These are phyloP conservation scores for Laupala kohalensis DNA, from an alignment of 1,140 invertebrate genomes.

Conservation along the genomic window DNA sequence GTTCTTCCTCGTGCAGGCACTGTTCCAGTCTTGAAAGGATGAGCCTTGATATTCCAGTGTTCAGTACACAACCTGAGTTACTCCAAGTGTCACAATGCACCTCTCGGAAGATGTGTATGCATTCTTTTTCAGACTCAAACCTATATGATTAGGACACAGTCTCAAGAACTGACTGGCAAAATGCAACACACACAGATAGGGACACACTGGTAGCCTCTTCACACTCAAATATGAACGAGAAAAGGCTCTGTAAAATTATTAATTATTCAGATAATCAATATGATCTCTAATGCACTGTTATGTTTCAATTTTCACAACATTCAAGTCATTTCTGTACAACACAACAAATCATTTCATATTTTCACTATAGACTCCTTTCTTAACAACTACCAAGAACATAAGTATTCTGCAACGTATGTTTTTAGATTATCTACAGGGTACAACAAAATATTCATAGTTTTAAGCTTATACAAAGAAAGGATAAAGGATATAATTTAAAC, in stretches of 20 bases:
- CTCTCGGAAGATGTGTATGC: neutral
- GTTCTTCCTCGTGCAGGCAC: neutral
- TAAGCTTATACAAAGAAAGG: neutral
- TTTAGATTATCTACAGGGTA: neutral
- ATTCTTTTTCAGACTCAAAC: neutral
- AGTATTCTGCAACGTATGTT: neutral
- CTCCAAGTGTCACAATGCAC: neutral
- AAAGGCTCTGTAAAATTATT: neutral
- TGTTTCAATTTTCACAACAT: neutral
- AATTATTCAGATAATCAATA: neutral
- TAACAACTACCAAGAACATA: neutral
- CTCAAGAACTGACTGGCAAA: neutral
- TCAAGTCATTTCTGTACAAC: neutral
- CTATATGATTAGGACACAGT: neutral
- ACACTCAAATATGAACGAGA: neutral
- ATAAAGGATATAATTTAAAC: neutral
- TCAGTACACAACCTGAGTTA: neutral
- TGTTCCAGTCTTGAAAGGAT: neutral
- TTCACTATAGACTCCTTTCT: neutral
- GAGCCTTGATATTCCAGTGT: neutral
- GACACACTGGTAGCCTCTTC: neutral
- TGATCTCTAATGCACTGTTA: neutral
- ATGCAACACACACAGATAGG: neutral
- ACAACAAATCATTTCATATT: neutral
- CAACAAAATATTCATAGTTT: neutral